Evolutionary conservation across 1,140 invertebrate genomes (phyloP).

Genomic region (Zophobas atratus): DNA sequence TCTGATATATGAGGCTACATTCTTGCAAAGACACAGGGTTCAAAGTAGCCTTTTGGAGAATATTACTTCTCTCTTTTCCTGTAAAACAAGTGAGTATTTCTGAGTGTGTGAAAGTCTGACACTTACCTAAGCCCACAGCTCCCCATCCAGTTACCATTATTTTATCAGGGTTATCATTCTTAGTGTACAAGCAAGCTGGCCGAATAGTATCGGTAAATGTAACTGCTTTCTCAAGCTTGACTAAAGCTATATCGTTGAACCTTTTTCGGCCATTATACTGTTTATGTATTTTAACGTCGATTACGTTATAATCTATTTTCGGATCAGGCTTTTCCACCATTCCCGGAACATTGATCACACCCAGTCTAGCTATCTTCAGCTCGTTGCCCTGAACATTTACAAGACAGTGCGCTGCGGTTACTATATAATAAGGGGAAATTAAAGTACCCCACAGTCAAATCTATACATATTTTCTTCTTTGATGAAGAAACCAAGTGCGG

Average conservation of each 20-base stretch:
- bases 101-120: no score
- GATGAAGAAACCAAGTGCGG: conserved; percentile 57
- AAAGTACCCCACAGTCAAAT: conserved; percentile 60
- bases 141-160: conserved; percentile 63
- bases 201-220: conserved; percentile 52
- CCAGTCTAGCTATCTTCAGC: conserved; percentile 54
- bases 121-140: no score
- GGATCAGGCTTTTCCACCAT: not conserved
- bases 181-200: conserved; percentile 62
- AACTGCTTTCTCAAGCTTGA: conserved; percentile 54
- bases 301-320: not conserved
- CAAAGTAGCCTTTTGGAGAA: no score
- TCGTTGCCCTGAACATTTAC: conserved; percentile 25
- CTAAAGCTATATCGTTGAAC: conserved; percentile 60
- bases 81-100: no score
- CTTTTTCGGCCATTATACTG: conserved; percentile 55
- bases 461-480: conserved; percentile 31
- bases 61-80: no score
- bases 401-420: conserved; percentile 64
- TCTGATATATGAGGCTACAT: no score
- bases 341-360: not conserved
- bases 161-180: conserved; percentile 56
- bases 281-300: not conserved
- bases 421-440: conserved; percentile 59
- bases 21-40: no score